Evolutionary conservation across 2,888 invertebrate species (phyloP).

Genomic region (Euplagia quadripunctaria): DNA sequence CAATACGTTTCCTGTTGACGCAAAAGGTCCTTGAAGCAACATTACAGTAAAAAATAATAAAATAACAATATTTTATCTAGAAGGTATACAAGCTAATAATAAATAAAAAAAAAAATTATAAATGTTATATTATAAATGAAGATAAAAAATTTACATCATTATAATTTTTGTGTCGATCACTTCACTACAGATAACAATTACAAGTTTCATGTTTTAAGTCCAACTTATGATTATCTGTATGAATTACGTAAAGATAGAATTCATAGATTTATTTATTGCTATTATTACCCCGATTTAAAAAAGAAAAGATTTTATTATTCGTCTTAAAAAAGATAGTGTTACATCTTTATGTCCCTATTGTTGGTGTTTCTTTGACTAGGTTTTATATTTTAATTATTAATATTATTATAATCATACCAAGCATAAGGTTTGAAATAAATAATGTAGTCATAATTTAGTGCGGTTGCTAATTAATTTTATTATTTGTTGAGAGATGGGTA

Average conservation of each 20-base stretch:
- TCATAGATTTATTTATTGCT: conserved; percentile 60
- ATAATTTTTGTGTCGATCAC: conserved; percentile 3
- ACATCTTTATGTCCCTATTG: conserved; percentile 66
- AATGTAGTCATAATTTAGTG: not conserved
- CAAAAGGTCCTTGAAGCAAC: no score
- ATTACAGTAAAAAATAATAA: no score
- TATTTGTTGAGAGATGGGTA: no score
- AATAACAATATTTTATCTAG: no score
- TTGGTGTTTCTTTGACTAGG: conserved; percentile 61
- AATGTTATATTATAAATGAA: no score
- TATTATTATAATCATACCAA: not conserved
- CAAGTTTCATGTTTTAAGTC: conserved; percentile 26
- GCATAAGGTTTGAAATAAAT: not conserved
- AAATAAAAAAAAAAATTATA: no score
- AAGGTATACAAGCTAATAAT: no score
- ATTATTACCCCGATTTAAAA: conserved; percentile 52
- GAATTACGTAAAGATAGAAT: conserved; percentile 48
- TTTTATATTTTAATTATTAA: conserved; percentile 39
- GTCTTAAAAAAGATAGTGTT: conserved; percentile 76
- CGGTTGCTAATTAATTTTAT: no score
- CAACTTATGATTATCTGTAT: conserved; percentile 47
- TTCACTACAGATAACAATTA: conserved; percentile 31
- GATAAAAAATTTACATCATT: no score
- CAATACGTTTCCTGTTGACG: no score
- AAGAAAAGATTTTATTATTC: conserved; percentile 44